Evolutionary conservation across 2,888 invertebrate species (phyloP).

Genomic region (Andrena praecox): DNA sequence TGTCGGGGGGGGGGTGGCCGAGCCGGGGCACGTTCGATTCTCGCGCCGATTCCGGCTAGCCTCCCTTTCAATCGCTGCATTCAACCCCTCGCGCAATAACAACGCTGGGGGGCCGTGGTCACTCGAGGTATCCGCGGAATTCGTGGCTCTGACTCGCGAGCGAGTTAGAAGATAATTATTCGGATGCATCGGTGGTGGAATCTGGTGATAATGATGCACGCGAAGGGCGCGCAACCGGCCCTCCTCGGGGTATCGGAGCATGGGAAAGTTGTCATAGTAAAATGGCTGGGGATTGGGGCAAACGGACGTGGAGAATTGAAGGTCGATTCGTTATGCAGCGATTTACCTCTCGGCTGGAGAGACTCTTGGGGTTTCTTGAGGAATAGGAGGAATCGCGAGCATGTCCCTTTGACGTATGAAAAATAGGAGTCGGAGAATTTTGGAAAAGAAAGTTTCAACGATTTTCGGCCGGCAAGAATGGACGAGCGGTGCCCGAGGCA

Average conservation of each 20-base stretch:
- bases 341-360: too few relatives aligned
- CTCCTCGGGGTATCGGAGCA: too few relatives aligned
- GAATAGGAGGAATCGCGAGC: background rate
- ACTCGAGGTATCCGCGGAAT: too few relatives aligned
- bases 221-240: too few relatives aligned
- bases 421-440: background rate
- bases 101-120: background rate
- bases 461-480: background rate
- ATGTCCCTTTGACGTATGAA: background rate
- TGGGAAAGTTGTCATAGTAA: too few relatives aligned
- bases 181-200: background rate
- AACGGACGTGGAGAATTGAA: too few relatives aligned
- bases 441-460: background rate
- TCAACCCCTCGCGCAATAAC: constrained; percentile 1
- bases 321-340: too few relatives aligned
- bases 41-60: background rate
- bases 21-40: background rate
- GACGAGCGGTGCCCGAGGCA: background rate
- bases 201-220: too few relatives aligned
- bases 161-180: background rate
- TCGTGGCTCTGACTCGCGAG: too few relatives aligned
- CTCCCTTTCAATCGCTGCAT: background rate
- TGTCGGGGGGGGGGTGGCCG: background rate
- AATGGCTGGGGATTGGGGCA: too few relatives aligned
- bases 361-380: too few relatives aligned